Conservation (phyloP, 2,113 vertebrate genomes). For the Passerina amoena region DNA sequence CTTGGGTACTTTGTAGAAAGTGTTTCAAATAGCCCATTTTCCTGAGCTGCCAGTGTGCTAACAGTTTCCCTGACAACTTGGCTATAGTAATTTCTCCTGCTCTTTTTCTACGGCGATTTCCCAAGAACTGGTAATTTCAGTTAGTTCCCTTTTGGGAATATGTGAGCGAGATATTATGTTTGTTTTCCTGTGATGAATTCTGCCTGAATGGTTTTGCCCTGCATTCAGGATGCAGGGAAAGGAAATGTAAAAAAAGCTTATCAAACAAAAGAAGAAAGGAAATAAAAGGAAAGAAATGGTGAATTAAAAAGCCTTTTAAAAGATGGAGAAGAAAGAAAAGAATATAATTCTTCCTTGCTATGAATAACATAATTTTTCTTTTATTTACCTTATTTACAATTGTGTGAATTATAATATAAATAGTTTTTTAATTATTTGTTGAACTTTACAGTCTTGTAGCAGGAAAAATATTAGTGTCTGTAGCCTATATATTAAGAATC, state of each 20-base stretch:
- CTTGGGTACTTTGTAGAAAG: constrained; percentile 22
- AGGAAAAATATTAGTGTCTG: neutral
- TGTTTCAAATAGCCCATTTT: constrained; percentile 40
- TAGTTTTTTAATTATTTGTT: neutral
- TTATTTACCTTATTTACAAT: neutral
- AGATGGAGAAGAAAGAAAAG: neutral
- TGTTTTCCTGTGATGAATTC: constrained; percentile 47
- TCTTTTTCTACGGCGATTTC: neutral
- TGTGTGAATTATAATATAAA: neutral
- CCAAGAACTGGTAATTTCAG: constrained; percentile 40
- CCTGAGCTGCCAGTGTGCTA: neutral
- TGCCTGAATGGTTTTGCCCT: neutral
- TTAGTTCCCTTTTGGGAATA: constrained; percentile 23
- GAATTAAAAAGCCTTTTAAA: neutral
- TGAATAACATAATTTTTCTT: neutral
- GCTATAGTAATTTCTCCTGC: neutral
- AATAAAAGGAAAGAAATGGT: neutral
- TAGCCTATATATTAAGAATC: neutral
- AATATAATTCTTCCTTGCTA: neutral
- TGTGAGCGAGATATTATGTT: constrained; percentile 9
- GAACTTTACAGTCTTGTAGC: neutral
- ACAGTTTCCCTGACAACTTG: constrained; percentile 44
- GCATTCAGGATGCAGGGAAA: neutral
- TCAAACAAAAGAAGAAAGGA: neutral
- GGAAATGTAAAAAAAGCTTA: neutral